Percentiles rank a stretch among this genome's conserved stretches.
phyloP scores from a whole-genome alignment of 2,797 vertebrate genomes.

The Pterois miles region DNA sequence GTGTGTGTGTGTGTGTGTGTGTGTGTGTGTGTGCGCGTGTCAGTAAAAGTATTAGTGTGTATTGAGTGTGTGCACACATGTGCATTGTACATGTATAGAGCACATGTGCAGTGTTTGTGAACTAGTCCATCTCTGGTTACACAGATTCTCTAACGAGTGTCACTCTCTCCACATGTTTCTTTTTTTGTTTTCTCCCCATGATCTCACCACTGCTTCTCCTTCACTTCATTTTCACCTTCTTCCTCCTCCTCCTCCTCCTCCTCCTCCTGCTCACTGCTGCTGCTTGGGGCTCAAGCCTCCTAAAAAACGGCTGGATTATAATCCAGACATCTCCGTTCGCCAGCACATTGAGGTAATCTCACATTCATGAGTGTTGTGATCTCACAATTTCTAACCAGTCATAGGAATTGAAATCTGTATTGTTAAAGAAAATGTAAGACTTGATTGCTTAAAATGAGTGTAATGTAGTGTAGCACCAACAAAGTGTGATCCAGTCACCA shows the following conservation, averaged over 20 bases:
- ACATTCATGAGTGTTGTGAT: constrained; percentile 71
- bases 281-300: constrained; percentile 92
- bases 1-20: constrained; percentile 11
- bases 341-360: constrained; percentile 94
- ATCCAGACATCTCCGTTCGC: constrained; percentile 93
- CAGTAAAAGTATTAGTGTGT: constrained; percentile 29
- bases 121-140: constrained; percentile 55
- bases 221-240: constrained; percentile 94
- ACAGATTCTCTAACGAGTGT: constrained; percentile 82
- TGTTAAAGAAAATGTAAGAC: not conserved
- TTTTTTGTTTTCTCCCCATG: constrained; percentile 86
- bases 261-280: constrained; percentile 86
- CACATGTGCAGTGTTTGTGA: constrained; percentile 52
- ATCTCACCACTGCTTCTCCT: constrained; percentile 89
- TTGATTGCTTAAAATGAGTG: not conserved
- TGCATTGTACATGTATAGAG: constrained; percentile 31
- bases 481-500: not conserved
- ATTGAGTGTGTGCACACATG: constrained; percentile 32
- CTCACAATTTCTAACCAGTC: constrained; percentile 43
- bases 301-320: constrained; percentile 99
- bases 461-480: not conserved
- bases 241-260: constrained; percentile 83
- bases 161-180: constrained; percentile 92
- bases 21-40: constrained; percentile 21
- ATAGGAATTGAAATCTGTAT: not conserved